Conservation (phyloP, 2,888 invertebrate species). For the Dasysyrphus tricinctus region DNA sequence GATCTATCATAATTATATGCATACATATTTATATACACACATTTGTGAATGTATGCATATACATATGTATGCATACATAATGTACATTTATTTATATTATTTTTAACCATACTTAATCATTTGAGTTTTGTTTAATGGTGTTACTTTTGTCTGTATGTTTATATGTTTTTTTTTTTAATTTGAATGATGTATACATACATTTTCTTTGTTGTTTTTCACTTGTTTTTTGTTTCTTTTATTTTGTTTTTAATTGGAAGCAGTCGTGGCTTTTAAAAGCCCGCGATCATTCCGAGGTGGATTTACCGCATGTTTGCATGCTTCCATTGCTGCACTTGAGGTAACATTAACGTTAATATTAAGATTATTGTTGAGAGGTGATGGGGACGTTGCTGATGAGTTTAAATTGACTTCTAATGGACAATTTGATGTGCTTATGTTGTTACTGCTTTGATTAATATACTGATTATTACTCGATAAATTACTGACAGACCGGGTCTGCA, state of each 20-base stretch:
- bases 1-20: slow-evolving; percentile 33
- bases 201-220: slow-evolving; percentile 22
- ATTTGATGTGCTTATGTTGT: slow-evolving; percentile 69
- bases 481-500: slow-evolving; percentile 55
- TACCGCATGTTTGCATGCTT: slow-evolving; percentile 77
- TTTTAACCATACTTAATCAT: slow-evolving; percentile 56
- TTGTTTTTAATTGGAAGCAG: slow-evolving; percentile 76
- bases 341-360: slow-evolving; percentile 71
- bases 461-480: slow-evolving; percentile 62
- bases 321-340: slow-evolving; percentile 75
- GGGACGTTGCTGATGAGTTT: slow-evolving; percentile 69
- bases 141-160: slow-evolving; percentile 42
- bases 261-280: slow-evolving; percentile 76
- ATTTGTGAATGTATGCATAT: background rate
- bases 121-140: slow-evolving; percentile 20
- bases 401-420: slow-evolving; percentile 75
- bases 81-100: slow-evolving; percentile 22
- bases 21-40: slow-evolving; percentile 19
- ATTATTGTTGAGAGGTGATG: slow-evolving; percentile 71
- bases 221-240: background rate
- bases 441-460: slow-evolving; percentile 63
- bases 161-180: slow-evolving; percentile 42
- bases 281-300: slow-evolving; percentile 76
- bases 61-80: background rate
- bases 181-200: slow-evolving; percentile 33